Conservation (phyloP, 2,113 vertebrate genomes). For the Actenoides lindsayi region DNA sequence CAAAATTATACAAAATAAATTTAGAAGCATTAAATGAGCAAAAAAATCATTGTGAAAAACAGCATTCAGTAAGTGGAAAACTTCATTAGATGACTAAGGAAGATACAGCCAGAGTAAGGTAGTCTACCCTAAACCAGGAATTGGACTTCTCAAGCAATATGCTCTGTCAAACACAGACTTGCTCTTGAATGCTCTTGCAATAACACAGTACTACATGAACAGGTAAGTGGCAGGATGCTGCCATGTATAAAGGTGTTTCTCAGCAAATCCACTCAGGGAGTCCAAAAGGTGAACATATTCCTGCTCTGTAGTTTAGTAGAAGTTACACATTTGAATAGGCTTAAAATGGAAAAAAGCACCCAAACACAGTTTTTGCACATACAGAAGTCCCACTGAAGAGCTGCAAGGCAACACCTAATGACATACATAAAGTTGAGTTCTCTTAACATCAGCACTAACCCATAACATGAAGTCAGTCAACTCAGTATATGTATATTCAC, state of each 20-base stretch:
- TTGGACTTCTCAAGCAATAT: background rate
- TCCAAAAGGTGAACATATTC: background rate
- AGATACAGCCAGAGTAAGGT: background rate
- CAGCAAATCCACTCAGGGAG: background rate
- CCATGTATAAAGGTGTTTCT: background rate
- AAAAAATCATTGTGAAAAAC: background rate
- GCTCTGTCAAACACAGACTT: background rate
- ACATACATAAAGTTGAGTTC: background rate
- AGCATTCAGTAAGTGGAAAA: background rate
- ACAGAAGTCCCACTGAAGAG: background rate
- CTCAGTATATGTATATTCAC: background rate
- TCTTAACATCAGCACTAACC: background rate
- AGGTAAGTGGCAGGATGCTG: background rate
- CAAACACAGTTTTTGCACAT: background rate
- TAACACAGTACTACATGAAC: background rate
- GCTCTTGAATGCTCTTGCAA: background rate
- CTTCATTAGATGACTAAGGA: background rate
- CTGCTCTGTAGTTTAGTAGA: background rate
- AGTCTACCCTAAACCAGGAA: background rate
- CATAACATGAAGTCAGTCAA: background rate
- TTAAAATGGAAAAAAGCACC: background rate
- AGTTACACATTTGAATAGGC: background rate
- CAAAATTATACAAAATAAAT: background rate
- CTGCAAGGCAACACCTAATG: background rate
- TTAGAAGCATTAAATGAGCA: background rate